phyloP scores from a whole-genome alignment of 1,140 invertebrate genomes.

The Zaprionus inermis region DNA sequence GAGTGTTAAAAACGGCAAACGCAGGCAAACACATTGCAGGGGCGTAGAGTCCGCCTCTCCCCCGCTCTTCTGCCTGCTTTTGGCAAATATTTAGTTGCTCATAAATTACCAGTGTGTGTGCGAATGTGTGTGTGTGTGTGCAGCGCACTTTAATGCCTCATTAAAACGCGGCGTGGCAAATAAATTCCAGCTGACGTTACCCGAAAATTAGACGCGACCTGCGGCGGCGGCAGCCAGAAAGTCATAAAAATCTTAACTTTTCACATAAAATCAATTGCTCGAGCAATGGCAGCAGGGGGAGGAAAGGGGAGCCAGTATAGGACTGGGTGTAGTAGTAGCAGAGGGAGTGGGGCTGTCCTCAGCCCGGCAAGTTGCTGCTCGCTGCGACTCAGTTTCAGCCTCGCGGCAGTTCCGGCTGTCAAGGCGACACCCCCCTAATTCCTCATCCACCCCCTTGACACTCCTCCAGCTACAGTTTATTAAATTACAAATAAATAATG shows the following conservation, averaged over 20 bases:
- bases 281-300: constrained; percentile 18
- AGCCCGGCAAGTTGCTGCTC: background rate
- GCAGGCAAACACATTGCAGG: constrained; percentile 68
- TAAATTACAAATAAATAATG: constrained; percentile 83
- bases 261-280: constrained; percentile 82
- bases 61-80: background rate
- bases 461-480: constrained; percentile 51
- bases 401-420: constrained; percentile 57
- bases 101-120: constrained; percentile 62
- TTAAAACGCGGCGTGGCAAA: constrained; percentile 77
- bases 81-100: constrained; percentile 75
- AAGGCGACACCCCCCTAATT: background rate
- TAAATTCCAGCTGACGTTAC: constrained; percentile 78
- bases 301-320: background rate
- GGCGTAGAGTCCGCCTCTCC: background rate
- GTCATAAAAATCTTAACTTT: constrained; percentile 80
- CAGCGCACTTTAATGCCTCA: constrained; percentile 76
- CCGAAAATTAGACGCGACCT: constrained; percentile 49
- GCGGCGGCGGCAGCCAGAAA: constrained; percentile 32
- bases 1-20: constrained; percentile 83
- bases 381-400: constrained; percentile 26
- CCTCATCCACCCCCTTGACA: background rate
- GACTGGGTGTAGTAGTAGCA: too few relatives aligned
- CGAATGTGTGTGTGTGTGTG: constrained; percentile 18
- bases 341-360: background rate